phyloP scores from a whole-genome alignment of 2,797 vertebrate species.

The Lagorchestes hirsutus region DNA sequence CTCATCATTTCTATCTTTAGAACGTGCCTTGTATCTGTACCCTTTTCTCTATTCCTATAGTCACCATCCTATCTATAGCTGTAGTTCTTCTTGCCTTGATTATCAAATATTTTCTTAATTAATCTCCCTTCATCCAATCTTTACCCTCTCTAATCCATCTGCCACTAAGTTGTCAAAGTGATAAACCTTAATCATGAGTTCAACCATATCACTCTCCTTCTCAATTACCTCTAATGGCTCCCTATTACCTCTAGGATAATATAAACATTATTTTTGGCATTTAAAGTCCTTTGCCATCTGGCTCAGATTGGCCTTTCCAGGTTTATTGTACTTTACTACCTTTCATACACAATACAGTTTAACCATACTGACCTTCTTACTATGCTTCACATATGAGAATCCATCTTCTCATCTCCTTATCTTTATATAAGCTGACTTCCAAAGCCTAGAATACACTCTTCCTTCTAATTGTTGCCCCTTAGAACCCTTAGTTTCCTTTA shows the following conservation, averaged over 20 bases:
- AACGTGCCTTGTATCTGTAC: not conserved
- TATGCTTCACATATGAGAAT: not conserved
- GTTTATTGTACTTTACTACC: not conserved
- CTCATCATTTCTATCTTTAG: not conserved
- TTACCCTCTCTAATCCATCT: not conserved
- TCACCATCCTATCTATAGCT: not conserved
- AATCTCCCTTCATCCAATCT: not conserved
- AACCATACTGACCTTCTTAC: not conserved
- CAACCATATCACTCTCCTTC: not conserved
- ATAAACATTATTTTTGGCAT: not conserved
- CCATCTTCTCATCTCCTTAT: not conserved
- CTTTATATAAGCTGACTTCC: not conserved
- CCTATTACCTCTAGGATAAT: not conserved
- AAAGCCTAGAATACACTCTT: not conserved
- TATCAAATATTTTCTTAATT: not conserved
- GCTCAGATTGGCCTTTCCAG: not conserved
- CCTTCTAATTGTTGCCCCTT: not conserved
- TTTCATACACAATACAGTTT: not conserved
- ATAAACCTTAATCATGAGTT: not conserved
- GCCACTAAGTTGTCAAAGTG: not conserved
- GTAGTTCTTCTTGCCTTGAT: not conserved
- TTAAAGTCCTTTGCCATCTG: not conserved
- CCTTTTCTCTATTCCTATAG: not conserved
- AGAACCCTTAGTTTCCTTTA: not conserved
- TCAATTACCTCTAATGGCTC: not conserved